A percentile compares a stretch with the other conserved stretches of the same genome.
phyloP scores from a whole-genome alignment of 2,888 invertebrate genomes.

The Phortica magna region DNA sequence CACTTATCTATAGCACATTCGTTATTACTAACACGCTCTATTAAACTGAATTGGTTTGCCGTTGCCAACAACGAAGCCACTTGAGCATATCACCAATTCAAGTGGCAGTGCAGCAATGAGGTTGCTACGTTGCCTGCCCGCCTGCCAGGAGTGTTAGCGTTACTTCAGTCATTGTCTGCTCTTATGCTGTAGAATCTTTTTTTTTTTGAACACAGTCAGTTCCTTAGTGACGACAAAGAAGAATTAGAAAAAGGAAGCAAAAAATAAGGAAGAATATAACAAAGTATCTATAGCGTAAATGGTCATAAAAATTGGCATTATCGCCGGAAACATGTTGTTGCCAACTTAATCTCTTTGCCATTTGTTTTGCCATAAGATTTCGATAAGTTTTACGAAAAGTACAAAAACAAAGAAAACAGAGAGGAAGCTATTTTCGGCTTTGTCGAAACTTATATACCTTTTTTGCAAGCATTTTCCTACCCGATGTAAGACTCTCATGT shows the following conservation, averaged over 20 bases:
- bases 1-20: slow-evolving; percentile 6
- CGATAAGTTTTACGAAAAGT: slow-evolving; percentile 18
- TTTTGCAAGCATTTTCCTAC: no score
- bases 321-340: slow-evolving; percentile 29
- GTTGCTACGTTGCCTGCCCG: neutral
- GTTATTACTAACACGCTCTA: slow-evolving; percentile 6
- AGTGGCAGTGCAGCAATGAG: neutral
- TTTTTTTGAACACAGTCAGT: neutral
- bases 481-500: no score
- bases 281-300: neutral
- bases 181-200: neutral
- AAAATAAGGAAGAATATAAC: neutral
- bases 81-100: neutral
- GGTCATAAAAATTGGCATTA: slow-evolving; percentile 33
- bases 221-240: neutral
- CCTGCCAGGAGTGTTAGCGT: neutral
- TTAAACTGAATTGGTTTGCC: neutral
- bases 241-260: neutral
- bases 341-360: slow-evolving; percentile 34
- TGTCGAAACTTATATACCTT: no score
- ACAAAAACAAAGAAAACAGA: slow-evolving; percentile 3
- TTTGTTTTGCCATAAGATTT: slow-evolving; percentile 18
- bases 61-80: slow-evolving; percentile 1
- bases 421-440: no score
- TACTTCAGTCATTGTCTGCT: neutral